These are phyloP conservation scores for Lanius collurio DNA, from an alignment of 2,113 vertebrate genomes.

Conservation along the genomic window DNA sequence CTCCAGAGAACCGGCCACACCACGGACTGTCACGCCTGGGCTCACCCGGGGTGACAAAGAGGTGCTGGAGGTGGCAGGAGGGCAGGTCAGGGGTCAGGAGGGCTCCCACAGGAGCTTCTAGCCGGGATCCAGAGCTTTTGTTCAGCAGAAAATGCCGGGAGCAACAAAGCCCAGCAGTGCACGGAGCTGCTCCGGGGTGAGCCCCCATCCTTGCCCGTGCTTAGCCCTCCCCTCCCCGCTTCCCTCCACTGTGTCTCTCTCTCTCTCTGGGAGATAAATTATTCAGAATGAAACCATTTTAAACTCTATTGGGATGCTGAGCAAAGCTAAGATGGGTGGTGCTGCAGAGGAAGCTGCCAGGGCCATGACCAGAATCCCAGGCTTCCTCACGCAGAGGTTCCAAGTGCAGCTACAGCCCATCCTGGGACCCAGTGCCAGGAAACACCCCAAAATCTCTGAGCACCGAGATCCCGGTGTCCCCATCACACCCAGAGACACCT, in stretches of 20 bases:
- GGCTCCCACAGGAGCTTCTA: conserved; percentile 13
- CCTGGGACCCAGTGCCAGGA: fast-evolving
- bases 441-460: background rate
- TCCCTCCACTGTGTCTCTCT: background rate
- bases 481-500: background rate
- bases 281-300: conserved; percentile 66
- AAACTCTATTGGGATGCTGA: conserved; percentile 42
- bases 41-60: background rate
- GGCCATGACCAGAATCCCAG: background rate
- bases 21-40: fast-evolving
- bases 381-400: background rate
- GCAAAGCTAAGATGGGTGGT: conserved; percentile 58
- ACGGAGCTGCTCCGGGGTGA: background rate
- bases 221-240: background rate
- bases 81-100: conserved; percentile 25
- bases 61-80: background rate
- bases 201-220: background rate
- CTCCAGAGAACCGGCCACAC: fast-evolving
- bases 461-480: fast-evolving
- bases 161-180: background rate
- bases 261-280: conserved; percentile 41
- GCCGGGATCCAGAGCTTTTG: background rate
- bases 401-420: background rate
- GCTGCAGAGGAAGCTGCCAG: conserved; percentile 7
- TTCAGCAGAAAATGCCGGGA: background rate